Evolutionary conservation across 2,888 invertebrate genomes (phyloP), one percentile per base, ranked within the genome.

Genomic region (Lampropteryx suffumata): DNA sequence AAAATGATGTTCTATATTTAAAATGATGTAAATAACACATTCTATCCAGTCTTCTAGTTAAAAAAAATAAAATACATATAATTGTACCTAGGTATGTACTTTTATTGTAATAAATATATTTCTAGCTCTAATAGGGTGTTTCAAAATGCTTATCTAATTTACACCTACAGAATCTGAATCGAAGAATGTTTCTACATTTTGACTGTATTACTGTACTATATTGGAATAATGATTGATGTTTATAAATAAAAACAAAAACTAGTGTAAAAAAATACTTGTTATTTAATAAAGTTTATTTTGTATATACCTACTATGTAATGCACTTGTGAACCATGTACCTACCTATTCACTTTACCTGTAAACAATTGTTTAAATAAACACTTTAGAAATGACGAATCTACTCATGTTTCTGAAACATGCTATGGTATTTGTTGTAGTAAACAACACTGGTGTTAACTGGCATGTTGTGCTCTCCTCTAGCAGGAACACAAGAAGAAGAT

Each of bases 281-380:
- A 21, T 21, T 9, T 28, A 26, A n/a, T n/a, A n/a, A 14, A 35
- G 13, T 46, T 40, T 48, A 21, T 47, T 48, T 36, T 41, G 48
- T 48, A 48, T 41, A 48, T 48, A 46, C 11, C 28, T 9, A 24
- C n/a, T 37, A 24, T 13, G 30, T 40, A 34, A 12, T 50, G 8
- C 36, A 39, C 14, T 43, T 29, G 42, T 46, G 42, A 37, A 34
- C n/a, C n/a, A n/a, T n/a, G n/a, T n/a, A n/a, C n/a, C n/a, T n/a
- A n/a, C n/a, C n/a, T n/a, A n/a, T n/a, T n/a, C n/a, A n/a, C 17
- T 17, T 17, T 4, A 4, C 17, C 4, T 17, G 17, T 17, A 17
- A n/a, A 17, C 17, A 17, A 17, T 3, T 17, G 17, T 17, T 17
- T 17, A 17, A n/a, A n/a, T 17, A 17, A 17, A 17, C 17, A 17